These are phyloP conservation scores for Euproctis similis DNA, from an alignment of 2,888 invertebrate genomes.

Conservation along the genomic window DNA sequence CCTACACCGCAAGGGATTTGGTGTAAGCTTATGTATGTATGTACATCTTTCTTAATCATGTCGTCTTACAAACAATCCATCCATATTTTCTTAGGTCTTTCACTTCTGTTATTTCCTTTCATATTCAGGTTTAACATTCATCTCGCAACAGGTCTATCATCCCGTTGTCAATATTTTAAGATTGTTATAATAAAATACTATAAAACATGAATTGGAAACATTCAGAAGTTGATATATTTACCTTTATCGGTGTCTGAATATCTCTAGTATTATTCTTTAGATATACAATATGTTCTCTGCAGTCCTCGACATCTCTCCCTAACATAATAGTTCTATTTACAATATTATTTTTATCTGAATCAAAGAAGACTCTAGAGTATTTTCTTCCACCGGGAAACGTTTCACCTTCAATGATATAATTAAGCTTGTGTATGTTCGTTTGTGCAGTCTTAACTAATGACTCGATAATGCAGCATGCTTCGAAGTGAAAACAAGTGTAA, in stretches of 20 bases:
- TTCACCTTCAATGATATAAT: constrained; percentile 89
- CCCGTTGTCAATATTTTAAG: too few species aligned
- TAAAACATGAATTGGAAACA: too few species aligned
- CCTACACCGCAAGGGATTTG: too few species aligned
- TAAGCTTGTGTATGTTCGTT: constrained; percentile 74
- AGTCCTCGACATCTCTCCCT: constrained; percentile 77
- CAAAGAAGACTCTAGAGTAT: constrained; percentile 88
- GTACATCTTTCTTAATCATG: too few species aligned
- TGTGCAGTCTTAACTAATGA: constrained; percentile 70
- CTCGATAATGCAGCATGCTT: constrained; percentile 87
- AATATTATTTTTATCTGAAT: constrained; percentile 76
- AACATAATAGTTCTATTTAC: constrained; percentile 78
- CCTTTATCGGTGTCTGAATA: constrained; percentile 89
- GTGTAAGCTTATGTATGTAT: too few species aligned
- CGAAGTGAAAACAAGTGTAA: constrained; percentile 85
- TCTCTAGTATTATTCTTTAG: constrained; percentile 90
- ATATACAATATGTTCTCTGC: constrained; percentile 87
- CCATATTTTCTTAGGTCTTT: too few species aligned
- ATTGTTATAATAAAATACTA: too few species aligned
- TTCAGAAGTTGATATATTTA: constrained; percentile 25
- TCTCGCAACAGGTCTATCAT: too few species aligned
- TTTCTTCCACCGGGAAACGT: constrained; percentile 83
- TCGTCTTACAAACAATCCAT: too few species aligned
- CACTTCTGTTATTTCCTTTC: too few species aligned
- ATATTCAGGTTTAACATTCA: too few species aligned